Conservation (phyloP, 2,888 invertebrate species). For the Gymnosoma rotundatum region DNA sequence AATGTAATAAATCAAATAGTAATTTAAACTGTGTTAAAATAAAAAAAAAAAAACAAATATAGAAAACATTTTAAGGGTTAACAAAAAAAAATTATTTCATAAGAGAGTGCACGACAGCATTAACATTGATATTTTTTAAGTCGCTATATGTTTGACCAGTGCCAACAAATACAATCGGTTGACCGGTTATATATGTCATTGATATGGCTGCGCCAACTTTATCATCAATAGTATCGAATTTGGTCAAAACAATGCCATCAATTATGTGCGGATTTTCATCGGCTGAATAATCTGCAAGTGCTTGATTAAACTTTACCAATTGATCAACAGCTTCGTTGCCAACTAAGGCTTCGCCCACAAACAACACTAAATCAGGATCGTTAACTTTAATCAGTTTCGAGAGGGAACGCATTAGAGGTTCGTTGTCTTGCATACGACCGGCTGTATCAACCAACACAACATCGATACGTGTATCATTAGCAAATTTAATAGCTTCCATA, state of each 20-base stretch:
- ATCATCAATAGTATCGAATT: slow-evolving; percentile 99
- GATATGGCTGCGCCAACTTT: slow-evolving; percentile 99
- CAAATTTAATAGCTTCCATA: slow-evolving; percentile 96
- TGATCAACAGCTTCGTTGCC: slow-evolving; percentile 99
- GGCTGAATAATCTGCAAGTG: slow-evolving; percentile 95
- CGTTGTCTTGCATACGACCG: slow-evolving; percentile 99
- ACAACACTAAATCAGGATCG: slow-evolving; percentile 98
- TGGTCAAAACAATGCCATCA: slow-evolving; percentile 99
- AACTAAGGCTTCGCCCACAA: slow-evolving; percentile 99
- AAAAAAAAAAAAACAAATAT: slow-evolving; percentile 5
- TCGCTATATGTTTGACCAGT: slow-evolving; percentile 99
- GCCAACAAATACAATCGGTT: slow-evolving; percentile 96
- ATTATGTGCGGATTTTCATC: slow-evolving; percentile 93
- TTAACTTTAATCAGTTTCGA: slow-evolving; percentile 99
- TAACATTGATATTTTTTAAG: slow-evolving; percentile 96
- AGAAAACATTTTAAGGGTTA: not conserved
- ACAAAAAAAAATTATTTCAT: slow-evolving; percentile 88
- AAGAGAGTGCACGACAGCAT: slow-evolving; percentile 96
- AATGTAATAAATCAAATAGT: not conserved
- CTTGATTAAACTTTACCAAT: slow-evolving; percentile 98
- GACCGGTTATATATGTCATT: slow-evolving; percentile 99
- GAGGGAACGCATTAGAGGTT: slow-evolving; percentile 98
- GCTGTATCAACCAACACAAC: slow-evolving; percentile 99
- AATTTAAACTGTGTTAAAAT: slow-evolving; percentile 28
- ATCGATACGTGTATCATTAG: slow-evolving; percentile 91